A percentile compares a stretch with the other conserved stretches of the same genome.
Conservation (phyloP, 2,797 vertebrate genomes). For the Dallia pectoralis region DNA sequence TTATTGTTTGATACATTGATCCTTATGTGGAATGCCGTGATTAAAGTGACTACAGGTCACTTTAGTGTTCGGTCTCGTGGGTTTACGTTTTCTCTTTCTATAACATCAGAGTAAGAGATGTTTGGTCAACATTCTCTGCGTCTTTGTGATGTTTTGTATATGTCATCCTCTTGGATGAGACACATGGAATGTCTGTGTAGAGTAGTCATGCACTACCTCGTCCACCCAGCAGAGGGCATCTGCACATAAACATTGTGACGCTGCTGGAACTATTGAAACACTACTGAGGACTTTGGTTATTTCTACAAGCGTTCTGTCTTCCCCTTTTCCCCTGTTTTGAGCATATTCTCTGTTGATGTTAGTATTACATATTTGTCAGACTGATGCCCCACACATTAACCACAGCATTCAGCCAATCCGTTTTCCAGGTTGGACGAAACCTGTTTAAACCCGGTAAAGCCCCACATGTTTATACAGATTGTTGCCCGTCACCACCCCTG, state of each 20-base stretch:
- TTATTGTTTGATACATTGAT: background rate
- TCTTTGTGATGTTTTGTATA: background rate
- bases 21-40: background rate
- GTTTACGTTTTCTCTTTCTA: background rate
- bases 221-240: conserved; percentile 47
- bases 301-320: background rate
- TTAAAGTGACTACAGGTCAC: conserved; percentile 26
- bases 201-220: background rate
- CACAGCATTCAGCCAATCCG: no score
- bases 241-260: conserved; percentile 1
- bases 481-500: background rate
- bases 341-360: background rate
- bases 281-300: background rate
- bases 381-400: background rate
- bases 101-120: background rate
- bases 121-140: background rate
- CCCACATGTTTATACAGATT: background rate
- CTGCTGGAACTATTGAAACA: conserved; percentile 2
- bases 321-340: background rate
- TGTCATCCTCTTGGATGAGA: background rate
- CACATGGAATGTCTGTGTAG: background rate
- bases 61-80: conserved; percentile 4
- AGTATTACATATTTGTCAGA: background rate
- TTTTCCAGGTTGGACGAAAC: no score
- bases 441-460: no score